phyloP scores from a whole-genome alignment of 2,888 invertebrate genomes.

The Neelides folsomi region DNA sequence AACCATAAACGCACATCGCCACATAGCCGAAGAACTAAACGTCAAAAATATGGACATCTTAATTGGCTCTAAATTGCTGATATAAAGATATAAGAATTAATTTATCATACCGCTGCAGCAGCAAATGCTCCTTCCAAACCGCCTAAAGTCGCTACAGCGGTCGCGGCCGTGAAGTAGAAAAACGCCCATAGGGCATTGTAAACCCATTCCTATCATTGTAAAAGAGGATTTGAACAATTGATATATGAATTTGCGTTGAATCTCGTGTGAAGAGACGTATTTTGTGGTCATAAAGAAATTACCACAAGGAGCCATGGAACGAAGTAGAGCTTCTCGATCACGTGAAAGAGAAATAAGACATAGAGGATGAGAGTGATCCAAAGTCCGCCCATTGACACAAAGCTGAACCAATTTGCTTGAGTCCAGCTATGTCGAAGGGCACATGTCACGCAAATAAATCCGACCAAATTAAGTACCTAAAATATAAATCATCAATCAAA shows the following conservation, averaged over 20 bases:
- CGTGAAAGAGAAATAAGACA: constrained; percentile 67
- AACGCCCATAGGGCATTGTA: constrained; percentile 61
- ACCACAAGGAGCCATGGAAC: constrained; percentile 76
- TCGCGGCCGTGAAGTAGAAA: constrained; percentile 61
- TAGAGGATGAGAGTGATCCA: constrained; percentile 71
- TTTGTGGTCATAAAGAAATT: constrained; percentile 33
- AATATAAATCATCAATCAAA: constrained; percentile 33
- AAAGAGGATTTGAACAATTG: neutral
- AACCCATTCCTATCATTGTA: constrained; percentile 48
- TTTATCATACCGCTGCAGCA: constrained; percentile 57
- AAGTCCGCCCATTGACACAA: constrained; percentile 68
- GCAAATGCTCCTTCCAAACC: constrained; percentile 45
- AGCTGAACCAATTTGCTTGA: constrained; percentile 59
- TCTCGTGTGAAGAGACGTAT: too few species aligned
- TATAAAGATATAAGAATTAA: constrained; percentile 1
- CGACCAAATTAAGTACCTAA: constrained; percentile 55
- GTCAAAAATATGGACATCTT: constrained; percentile 29
- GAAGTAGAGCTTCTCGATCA: constrained; percentile 68
- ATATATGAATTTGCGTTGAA: constrained; percentile 1
- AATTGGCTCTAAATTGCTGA: constrained; percentile 1
- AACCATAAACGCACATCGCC: constrained; percentile 62
- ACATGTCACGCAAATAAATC: constrained; percentile 66
- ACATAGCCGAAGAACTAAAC: constrained; percentile 75
- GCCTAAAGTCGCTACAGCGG: constrained; percentile 47
- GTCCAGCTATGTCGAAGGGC: constrained; percentile 44